A percentile compares a stretch with the other conserved stretches of the same genome.
Evolutionary conservation across 2,888 invertebrate species (phyloP).

Genomic region (Marasmarcha lunaedactyla): DNA sequence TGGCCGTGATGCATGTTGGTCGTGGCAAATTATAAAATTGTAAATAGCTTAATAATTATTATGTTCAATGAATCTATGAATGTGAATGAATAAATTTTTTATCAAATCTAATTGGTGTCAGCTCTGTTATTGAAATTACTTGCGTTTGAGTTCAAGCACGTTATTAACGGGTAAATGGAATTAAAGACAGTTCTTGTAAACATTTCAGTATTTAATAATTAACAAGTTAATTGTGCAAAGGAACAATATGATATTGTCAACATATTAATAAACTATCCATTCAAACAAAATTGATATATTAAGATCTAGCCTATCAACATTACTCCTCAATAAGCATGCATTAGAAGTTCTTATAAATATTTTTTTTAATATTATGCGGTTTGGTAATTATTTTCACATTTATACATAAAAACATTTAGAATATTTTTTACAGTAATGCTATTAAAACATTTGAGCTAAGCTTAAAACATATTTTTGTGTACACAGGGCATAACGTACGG

Average conservation of each 20-base stretch:
- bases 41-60: not conserved
- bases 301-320: not conserved
- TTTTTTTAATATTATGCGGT: conserved; percentile 23
- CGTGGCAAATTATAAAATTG: not conserved
- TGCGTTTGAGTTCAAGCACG: not conserved
- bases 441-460: not conserved
- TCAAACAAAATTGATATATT: conserved; percentile 54
- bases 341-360: conserved; percentile 5
- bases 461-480: not conserved
- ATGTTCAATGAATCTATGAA: not conserved
- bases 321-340: conserved; percentile 21
- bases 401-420: conserved; percentile 19
- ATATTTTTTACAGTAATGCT: not conserved
- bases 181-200: conserved; percentile 16
- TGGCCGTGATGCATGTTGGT: conserved; percentile 27
- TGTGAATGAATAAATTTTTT: not conserved
- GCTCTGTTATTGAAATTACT: not conserved
- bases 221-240: conserved; percentile 56
- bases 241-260: conserved; percentile 49
- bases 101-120: too few species aligned
- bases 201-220: conserved; percentile 42
- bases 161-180: not conserved
- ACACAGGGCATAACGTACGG: not conserved
- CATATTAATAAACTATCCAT: conserved; percentile 61
- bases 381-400: conserved; percentile 30